These are phyloP conservation scores for Callocephalon fimbriatum DNA, from an alignment of 2,113 vertebrate species.

Conservation along the genomic window DNA sequence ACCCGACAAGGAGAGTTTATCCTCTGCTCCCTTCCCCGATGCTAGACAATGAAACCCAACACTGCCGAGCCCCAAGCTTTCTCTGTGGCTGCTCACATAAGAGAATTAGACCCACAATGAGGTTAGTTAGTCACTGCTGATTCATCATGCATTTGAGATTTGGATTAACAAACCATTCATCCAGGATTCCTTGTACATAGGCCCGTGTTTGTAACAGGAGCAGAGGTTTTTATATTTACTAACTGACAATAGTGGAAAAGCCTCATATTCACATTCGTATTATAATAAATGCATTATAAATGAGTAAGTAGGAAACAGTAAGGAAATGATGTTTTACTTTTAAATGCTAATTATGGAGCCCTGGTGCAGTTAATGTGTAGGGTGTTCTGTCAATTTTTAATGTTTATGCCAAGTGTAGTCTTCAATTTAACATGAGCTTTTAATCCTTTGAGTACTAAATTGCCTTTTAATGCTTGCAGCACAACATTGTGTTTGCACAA, in stretches of 20 bases:
- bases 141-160: slow-evolving; percentile 28
- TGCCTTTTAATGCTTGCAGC: slow-evolving; percentile 94
- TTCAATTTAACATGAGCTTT: slow-evolving; percentile 98
- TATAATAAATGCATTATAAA: slow-evolving; percentile 89
- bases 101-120: background rate
- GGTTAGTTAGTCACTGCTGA: slow-evolving; percentile 29
- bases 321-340: slow-evolving; percentile 90
- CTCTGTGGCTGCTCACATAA: background rate
- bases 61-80: background rate
- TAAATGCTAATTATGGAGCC: slow-evolving; percentile 88
- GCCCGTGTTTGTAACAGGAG: background rate
- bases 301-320: slow-evolving; percentile 86
- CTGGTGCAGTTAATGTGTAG: slow-evolving; percentile 89
- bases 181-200: background rate
- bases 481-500: slow-evolving; percentile 90
- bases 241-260: slow-evolving; percentile 68
- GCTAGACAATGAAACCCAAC: background rate
- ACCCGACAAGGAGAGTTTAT: background rate
- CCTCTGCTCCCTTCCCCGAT: background rate
- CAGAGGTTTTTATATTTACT: slow-evolving; percentile 44
- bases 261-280: slow-evolving; percentile 74
- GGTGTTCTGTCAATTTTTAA: slow-evolving; percentile 95
- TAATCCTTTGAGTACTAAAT: slow-evolving; percentile 96
- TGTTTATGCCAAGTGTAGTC: slow-evolving; percentile 93
- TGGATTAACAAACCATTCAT: slow-evolving; percentile 47